Percentiles rank a stretch among this genome's conserved stretches.
Evolutionary conservation across 2,797 vertebrate species (phyloP).

Genomic region (Pelochelys cantorii): DNA sequence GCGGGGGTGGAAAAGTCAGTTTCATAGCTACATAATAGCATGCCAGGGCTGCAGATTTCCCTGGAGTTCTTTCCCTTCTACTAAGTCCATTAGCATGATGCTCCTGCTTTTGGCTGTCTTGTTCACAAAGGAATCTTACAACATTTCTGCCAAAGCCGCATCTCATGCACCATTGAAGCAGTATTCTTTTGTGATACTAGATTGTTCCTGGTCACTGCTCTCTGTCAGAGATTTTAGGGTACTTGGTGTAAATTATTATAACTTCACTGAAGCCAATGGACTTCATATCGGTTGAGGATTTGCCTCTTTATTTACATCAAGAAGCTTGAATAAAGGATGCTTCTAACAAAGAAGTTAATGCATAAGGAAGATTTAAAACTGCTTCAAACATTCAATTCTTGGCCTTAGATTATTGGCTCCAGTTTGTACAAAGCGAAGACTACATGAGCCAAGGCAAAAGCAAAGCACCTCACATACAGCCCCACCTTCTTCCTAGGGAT

Average conservation of each 20-base stretch:
- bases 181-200: too few relatives aligned
- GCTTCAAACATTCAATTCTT: fast-evolving
- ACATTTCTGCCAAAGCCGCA: fast-evolving
- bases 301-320: not conserved
- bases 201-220: not conserved
- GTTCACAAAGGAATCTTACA: not conserved
- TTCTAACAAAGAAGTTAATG: not conserved
- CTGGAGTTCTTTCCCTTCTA: not conserved
- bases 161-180: not conserved
- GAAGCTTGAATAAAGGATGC: not conserved
- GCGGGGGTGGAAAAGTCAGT: not conserved
- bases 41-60: too few relatives aligned
- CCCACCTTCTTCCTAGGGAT: too few relatives aligned
- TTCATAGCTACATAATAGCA: not conserved
- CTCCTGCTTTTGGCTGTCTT: not conserved
- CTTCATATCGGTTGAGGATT: fast-evolving
- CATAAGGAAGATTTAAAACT: fast-evolving
- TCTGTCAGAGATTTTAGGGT: fast-evolving
- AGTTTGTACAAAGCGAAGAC: not conserved
- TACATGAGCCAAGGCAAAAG: too few relatives aligned
- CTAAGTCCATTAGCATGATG: fast-evolving
- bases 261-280: fast-evolving
- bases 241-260: not conserved
- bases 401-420: fast-evolving
- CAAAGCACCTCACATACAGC: too few relatives aligned